A percentile compares a stretch with the other conserved stretches of the same genome.
phyloP scores from a whole-genome alignment of 2,797 vertebrate species.

The Argya squamiceps region DNA sequence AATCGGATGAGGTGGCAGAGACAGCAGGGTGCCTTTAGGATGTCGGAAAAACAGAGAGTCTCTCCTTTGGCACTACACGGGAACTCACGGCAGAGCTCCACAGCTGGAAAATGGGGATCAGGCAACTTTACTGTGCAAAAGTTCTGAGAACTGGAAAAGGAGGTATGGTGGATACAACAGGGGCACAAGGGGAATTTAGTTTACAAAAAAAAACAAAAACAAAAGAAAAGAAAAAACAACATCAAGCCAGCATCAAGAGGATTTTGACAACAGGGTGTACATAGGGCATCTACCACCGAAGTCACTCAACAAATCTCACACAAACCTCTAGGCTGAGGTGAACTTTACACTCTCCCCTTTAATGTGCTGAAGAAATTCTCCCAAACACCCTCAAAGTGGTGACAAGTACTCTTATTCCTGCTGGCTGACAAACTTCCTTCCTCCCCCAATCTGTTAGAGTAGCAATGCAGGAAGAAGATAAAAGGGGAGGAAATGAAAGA shows the following conservation, averaged over 20 bases:
- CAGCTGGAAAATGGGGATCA: not conserved
- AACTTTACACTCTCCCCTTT: conserved; percentile 40
- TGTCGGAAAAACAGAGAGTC: not conserved
- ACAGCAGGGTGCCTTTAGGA: not conserved
- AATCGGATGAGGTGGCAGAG: not conserved
- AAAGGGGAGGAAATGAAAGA: not conserved
- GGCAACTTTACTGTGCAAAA: not conserved
- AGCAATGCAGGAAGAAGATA: not conserved
- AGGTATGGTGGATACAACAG: not conserved
- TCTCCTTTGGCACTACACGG: not conserved
- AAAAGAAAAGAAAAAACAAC: not conserved
- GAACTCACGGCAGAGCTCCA: not conserved
- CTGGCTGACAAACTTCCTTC: conserved; percentile 28
- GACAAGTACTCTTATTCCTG: conserved; percentile 42
- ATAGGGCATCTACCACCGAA: not conserved
- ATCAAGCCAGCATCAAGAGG: not conserved
- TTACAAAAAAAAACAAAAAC: too few relatives aligned
- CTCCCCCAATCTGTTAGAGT: conserved; percentile 4
- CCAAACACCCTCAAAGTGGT: conserved; percentile 43
- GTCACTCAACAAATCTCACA: conserved; percentile 16
- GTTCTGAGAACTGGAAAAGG: not conserved
- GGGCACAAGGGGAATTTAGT: not conserved
- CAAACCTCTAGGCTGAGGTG: conserved; percentile 30
- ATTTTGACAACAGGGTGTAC: conserved; percentile 15
- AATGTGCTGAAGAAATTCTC: conserved; percentile 45